Conservation (phyloP, 2,888 invertebrate genomes). For the Torymus aiolomorphi region DNA sequence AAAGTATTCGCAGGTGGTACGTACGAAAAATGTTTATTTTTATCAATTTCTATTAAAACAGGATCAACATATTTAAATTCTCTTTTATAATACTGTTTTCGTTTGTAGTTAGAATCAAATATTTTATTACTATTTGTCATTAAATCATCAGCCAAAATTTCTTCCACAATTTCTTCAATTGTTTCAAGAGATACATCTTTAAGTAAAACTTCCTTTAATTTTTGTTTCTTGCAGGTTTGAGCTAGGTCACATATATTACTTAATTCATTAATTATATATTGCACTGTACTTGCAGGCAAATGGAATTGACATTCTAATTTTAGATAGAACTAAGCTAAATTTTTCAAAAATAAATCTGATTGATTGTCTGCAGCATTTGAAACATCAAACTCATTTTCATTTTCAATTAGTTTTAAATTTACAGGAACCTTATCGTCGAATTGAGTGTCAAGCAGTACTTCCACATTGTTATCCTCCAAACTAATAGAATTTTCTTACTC, state of each 20-base stretch:
- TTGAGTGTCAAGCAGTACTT: no score
- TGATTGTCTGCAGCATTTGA: no score
- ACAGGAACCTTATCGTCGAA: neutral
- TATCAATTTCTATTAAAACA: neutral
- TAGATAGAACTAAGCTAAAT: constrained; percentile 54
- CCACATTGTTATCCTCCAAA: no score
- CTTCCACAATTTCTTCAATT: constrained; percentile 41
- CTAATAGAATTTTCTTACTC: no score
- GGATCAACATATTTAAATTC: constrained; percentile 38
- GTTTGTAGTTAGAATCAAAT: constrained; percentile 6
- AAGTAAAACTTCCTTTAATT: constrained; percentile 28
- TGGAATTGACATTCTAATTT: constrained; percentile 59
- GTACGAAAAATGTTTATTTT: constrained; percentile 39
- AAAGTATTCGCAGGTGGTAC: constrained; percentile 36
- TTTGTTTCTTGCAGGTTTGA: no score
- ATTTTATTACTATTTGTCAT: neutral
- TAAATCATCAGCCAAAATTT: constrained; percentile 37
- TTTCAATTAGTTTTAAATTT: neutral
- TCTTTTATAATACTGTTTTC: constrained; percentile 42
- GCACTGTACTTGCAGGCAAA: constrained; percentile 58
- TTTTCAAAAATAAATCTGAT: constrained; percentile 27
- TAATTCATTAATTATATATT: constrained; percentile 57
- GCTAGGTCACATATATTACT: constrained; percentile 50
- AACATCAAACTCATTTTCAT: no score
- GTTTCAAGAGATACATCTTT: constrained; percentile 35